A percentile compares a stretch with the other conserved stretches of the same genome.
Conservation (phyloP, 1,140 invertebrate species). For the Drosophila pallidifrons region DNA sequence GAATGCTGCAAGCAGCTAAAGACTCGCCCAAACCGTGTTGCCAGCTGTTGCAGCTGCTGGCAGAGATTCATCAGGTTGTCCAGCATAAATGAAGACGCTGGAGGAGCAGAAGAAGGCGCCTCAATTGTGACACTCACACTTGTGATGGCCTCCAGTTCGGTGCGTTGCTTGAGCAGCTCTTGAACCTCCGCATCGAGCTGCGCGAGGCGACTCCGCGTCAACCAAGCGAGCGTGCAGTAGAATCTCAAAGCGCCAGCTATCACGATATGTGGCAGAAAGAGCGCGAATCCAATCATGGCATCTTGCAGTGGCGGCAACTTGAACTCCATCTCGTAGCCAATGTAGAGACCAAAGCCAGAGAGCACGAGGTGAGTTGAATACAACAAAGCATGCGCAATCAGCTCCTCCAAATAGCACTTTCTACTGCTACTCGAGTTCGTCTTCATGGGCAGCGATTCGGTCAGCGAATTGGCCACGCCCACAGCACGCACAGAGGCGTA, state of each 20-base stretch:
- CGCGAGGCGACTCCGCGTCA: constrained; percentile 35
- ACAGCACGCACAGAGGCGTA: constrained; percentile 50
- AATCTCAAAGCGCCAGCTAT: constrained; percentile 62
- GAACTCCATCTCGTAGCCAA: constrained; percentile 77
- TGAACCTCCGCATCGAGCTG: constrained; percentile 29
- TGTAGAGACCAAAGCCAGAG: constrained; percentile 59
- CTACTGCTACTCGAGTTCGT: too few species aligned
- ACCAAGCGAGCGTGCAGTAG: constrained; percentile 55
- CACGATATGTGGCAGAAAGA: constrained; percentile 71
- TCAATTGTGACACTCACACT: constrained; percentile 23
- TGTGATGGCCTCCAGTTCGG: constrained; percentile 24
- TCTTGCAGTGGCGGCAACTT: constrained; percentile 67
- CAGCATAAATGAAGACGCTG: background rate
- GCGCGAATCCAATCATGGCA: constrained; percentile 60
- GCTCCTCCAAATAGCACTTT: constrained; percentile 30
- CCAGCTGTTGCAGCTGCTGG: constrained; percentile 47
- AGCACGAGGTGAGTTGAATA: constrained; percentile 61
- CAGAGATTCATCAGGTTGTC: constrained; percentile 32
- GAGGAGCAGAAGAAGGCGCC: background rate
- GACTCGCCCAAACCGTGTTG: constrained; percentile 15
- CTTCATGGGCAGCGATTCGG: constrained; percentile 29
- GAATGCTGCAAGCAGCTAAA: constrained; percentile 50
- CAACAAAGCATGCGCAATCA: constrained; percentile 55
- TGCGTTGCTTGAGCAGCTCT: constrained; percentile 19
- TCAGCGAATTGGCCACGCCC: constrained; percentile 40